Percentiles rank a stretch among this genome's conserved stretches.
phyloP scores from a whole-genome alignment of 1,140 invertebrate species.

The Triops longicaudatus region DNA sequence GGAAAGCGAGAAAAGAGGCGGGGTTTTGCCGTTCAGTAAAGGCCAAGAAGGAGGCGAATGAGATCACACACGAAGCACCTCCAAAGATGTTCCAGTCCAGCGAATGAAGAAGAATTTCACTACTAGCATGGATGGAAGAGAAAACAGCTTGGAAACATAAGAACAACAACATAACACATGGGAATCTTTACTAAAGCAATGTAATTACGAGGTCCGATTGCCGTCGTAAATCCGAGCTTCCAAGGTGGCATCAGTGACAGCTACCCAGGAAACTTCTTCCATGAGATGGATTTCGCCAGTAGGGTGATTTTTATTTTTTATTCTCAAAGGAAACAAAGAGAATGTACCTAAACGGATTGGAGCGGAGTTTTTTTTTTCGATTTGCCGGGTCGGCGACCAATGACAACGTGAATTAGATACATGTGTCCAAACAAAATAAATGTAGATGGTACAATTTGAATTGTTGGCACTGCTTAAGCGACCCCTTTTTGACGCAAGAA shows the following conservation, averaged over 20 bases:
- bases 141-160: not conserved
- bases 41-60: not conserved
- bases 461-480: too few relatives aligned
- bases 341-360: not conserved
- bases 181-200: not conserved
- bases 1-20: not conserved
- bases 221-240: not conserved
- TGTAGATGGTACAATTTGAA: too few relatives aligned
- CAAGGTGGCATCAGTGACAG: slow-evolving; percentile 5
- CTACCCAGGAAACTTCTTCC: not conserved
- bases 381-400: too few relatives aligned
- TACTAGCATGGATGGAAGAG: not conserved
- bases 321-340: not conserved
- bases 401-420: too few relatives aligned
- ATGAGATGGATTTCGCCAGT: not conserved
- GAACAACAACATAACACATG: not conserved
- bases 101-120: not conserved
- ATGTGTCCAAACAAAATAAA: too few relatives aligned
- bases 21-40: not conserved
- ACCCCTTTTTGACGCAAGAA: too few relatives aligned
- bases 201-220: slow-evolving; percentile 14
- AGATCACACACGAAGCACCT: not conserved
- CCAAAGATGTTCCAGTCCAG: not conserved
- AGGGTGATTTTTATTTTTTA: not conserved
- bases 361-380: too few relatives aligned